phyloP scores from a whole-genome alignment of 2,113 vertebrate genomes.

The Triplophysa dalaica region DNA sequence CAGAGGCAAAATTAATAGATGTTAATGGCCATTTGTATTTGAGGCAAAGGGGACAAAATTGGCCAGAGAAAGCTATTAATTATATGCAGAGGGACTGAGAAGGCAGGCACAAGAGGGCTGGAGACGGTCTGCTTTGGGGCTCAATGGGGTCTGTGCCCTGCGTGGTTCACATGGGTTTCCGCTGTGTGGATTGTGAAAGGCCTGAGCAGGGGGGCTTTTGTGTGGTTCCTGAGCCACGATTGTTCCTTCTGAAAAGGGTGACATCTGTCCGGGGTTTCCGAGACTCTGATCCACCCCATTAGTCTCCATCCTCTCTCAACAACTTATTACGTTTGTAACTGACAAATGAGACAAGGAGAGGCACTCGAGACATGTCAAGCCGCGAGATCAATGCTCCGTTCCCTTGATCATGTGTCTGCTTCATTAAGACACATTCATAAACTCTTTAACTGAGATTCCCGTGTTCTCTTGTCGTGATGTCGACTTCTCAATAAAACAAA shows the following conservation, averaged over 20 bases:
- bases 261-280: constrained; percentile 73
- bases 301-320: constrained; percentile 48
- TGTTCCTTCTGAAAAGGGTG: constrained; percentile 69
- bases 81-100: constrained; percentile 64
- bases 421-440: constrained; percentile 45
- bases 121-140: constrained; percentile 52
- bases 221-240: constrained; percentile 63
- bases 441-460: neutral
- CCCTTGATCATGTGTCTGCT: constrained; percentile 52
- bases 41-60: constrained; percentile 69
- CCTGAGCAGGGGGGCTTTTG: constrained; percentile 61
- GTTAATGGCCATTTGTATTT: constrained; percentile 76
- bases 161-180: constrained; percentile 73
- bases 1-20: constrained; percentile 78
- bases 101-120: constrained; percentile 52
- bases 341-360: constrained; percentile 55
- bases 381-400: constrained; percentile 48
- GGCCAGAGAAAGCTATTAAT: constrained; percentile 75
- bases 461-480: neutral
- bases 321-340: constrained; percentile 55
- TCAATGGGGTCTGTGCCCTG: constrained; percentile 59
- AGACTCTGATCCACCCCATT: constrained; percentile 60
- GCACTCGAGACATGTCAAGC: constrained; percentile 49
- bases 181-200: constrained; percentile 61
- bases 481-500: neutral